These are phyloP conservation scores for Knipowitschia caucasica DNA, from an alignment of 2,797 vertebrate species.

Conservation along the genomic window DNA sequence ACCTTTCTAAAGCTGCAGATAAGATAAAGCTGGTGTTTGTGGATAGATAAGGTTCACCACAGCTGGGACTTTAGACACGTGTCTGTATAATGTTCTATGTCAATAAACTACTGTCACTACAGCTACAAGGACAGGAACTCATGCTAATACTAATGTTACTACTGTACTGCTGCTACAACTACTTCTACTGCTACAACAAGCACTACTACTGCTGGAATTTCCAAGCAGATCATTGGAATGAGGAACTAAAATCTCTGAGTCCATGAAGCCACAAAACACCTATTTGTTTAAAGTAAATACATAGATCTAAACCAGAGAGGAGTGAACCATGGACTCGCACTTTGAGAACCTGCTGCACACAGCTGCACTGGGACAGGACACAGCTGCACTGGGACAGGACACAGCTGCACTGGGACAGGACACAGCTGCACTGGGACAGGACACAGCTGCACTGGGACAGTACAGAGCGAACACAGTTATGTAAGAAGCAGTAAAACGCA, in stretches of 20 bases:
- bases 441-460: too few relatives aligned
- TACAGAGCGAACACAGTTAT: constrained; percentile 4
- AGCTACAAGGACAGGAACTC: too few relatives aligned
- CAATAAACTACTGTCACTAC: constrained; percentile 9
- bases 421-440: too few relatives aligned
- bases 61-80: constrained; percentile 43
- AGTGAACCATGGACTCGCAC: background rate
- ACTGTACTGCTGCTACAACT: background rate
- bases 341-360: background rate
- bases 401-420: too few relatives aligned
- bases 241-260: background rate
- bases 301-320: too few relatives aligned
- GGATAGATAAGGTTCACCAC: constrained; percentile 28
- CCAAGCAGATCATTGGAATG: too few relatives aligned
- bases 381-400: too few relatives aligned
- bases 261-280: too few relatives aligned
- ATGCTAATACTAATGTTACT: too few relatives aligned
- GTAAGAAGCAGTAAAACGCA: constrained; percentile 7
- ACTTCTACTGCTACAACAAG: background rate
- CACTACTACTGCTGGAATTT: too few relatives aligned
- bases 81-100: too few relatives aligned
- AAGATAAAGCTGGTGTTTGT: constrained; percentile 42
- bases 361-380: background rate
- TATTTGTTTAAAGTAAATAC: too few relatives aligned
- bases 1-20: constrained; percentile 42